These are phyloP conservation scores for Catagonus wagneri DNA, from an alignment of 2,113 vertebrate species.

Conservation along the genomic window DNA sequence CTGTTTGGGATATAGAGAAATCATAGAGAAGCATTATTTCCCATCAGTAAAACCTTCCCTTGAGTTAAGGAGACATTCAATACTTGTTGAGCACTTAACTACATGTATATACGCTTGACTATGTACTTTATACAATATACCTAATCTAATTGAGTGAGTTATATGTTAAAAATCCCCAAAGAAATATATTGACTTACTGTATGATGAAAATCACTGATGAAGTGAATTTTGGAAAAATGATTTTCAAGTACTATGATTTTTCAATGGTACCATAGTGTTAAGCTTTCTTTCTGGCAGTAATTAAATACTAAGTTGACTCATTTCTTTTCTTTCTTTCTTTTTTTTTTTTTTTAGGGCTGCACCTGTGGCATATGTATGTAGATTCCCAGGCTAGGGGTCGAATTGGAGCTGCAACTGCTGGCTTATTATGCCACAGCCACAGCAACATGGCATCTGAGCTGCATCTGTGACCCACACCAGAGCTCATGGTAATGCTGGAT, in stretches of 20 bases:
- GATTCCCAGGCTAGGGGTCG: too few species aligned
- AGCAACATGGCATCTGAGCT: too few species aligned
- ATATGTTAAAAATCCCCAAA: neutral
- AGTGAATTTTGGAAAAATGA: conserved; percentile 13
- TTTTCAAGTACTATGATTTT: conserved; percentile 18
- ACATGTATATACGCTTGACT: neutral
- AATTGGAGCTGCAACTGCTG: too few species aligned
- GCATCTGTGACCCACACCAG: too few species aligned
- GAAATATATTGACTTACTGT: neutral
- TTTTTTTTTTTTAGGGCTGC: too few species aligned
- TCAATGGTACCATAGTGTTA: neutral
- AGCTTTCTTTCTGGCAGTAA: neutral
- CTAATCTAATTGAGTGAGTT: neutral
- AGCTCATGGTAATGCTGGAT: too few species aligned
- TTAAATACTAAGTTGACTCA: neutral
- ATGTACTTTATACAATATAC: neutral
- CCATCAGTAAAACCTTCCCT: neutral
- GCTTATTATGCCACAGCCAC: too few species aligned
- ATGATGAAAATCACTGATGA: neutral
- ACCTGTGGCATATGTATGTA: too few species aligned
- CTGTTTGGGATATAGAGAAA: neutral
- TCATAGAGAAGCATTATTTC: neutral
- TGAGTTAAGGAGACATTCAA: neutral
- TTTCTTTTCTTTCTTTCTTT: neutral
- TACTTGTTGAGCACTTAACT: neutral